Evolutionary conservation across 1,140 invertebrate species (phyloP).

Genomic region (Brachionus koreanus): DNA sequence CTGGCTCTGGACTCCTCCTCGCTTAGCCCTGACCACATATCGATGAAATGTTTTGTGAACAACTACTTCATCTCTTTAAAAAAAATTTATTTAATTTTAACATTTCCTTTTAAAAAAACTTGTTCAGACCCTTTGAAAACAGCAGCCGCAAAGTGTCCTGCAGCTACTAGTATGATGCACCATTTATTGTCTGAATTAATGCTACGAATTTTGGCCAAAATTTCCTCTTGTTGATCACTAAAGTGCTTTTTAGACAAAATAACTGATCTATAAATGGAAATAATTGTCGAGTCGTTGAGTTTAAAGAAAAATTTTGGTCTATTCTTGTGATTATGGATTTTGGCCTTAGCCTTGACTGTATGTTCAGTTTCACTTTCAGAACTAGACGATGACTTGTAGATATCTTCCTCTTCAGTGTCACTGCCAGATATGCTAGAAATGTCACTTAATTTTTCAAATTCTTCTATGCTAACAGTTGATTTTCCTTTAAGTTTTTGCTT

Average conservation of each 20-base stretch:
- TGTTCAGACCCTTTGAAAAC: constrained; percentile 69
- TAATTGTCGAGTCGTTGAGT: constrained; percentile 66
- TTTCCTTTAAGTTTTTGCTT: constrained; percentile 49
- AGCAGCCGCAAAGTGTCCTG: constrained; percentile 79
- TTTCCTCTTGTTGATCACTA: constrained; percentile 57
- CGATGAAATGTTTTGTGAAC: constrained; percentile 80
- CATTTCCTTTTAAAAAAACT: background rate
- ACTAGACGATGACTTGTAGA: constrained; percentile 55
- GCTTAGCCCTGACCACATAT: constrained; percentile 76
- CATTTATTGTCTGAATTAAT: constrained; percentile 60
- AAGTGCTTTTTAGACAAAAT: constrained; percentile 55
- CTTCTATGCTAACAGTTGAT: constrained; percentile 47
- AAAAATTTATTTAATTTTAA: background rate
- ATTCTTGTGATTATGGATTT: constrained; percentile 22
- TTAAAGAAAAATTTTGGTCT: constrained; percentile 69
- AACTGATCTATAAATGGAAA: constrained; percentile 70
- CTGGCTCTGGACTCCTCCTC: constrained; percentile 72
- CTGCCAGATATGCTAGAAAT: constrained; percentile 73
- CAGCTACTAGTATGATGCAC: constrained; percentile 74
- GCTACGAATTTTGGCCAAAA: constrained; percentile 58
- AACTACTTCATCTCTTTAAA: constrained; percentile 61
- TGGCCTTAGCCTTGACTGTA: background rate
- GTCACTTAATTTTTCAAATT: constrained; percentile 62
- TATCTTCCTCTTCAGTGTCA: constrained; percentile 64
- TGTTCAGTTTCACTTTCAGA: constrained; percentile 47